Conservation (phyloP, 1,140 invertebrate species). For the Drosophila santomea region DNA sequence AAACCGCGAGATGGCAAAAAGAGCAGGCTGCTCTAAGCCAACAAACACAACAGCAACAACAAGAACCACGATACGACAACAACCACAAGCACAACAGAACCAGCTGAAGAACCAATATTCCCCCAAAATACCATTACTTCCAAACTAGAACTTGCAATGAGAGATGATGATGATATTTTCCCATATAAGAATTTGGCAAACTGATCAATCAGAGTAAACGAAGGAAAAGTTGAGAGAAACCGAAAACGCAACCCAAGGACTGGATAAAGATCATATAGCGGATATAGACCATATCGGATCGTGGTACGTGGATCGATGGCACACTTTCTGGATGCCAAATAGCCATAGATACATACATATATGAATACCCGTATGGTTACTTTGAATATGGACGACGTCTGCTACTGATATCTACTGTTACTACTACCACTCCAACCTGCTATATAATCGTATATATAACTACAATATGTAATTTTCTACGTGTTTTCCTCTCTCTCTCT, state of each 20-base stretch:
- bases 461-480: constrained; percentile 75
- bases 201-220: constrained; percentile 33
- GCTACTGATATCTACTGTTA: constrained; percentile 55
- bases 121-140: constrained; percentile 21
- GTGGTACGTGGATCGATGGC: constrained; percentile 43
- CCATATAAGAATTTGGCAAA: constrained; percentile 37
- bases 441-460: constrained; percentile 67
- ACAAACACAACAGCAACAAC: constrained; percentile 32
- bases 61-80: constrained; percentile 17
- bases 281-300: constrained; percentile 3
- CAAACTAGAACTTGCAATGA: constrained; percentile 10
- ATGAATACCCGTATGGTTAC: constrained; percentile 14
- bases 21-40: constrained; percentile 83
- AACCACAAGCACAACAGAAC: constrained; percentile 24
- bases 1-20: constrained; percentile 84
- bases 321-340: constrained; percentile 30
- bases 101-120: constrained; percentile 28
- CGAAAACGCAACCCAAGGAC: constrained; percentile 12
- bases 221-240: not conserved
- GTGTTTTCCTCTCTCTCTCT: constrained; percentile 66
- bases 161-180: constrained; percentile 24
- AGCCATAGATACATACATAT: constrained; percentile 22
- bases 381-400: constrained; percentile 33
- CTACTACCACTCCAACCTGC: constrained; percentile 60
- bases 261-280: constrained; percentile 9